Evolutionary conservation across 2,888 invertebrate genomes (phyloP).

Genomic region (Euproctis similis): DNA sequence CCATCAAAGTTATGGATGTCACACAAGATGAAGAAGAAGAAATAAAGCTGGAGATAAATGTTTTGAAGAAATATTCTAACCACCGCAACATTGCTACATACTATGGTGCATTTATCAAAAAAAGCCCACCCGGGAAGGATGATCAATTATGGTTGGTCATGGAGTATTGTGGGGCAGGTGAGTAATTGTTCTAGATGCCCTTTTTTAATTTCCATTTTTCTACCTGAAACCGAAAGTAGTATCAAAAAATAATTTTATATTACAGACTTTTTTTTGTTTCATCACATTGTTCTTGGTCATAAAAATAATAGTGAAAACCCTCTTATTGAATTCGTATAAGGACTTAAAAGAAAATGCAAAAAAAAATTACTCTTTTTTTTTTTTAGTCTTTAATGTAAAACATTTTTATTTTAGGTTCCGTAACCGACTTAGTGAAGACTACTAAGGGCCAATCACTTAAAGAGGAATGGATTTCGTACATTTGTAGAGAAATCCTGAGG

Average conservation of each 20-base stretch:
- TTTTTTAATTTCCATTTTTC: too few relatives aligned
- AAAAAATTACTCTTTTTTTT: too few relatives aligned
- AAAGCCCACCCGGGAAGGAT: constrained; percentile 98
- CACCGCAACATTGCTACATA: constrained; percentile 99
- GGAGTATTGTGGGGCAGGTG: constrained; percentile 99
- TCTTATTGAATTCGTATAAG: too few relatives aligned
- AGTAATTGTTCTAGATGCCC: constrained; percentile 25
- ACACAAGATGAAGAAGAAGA: constrained; percentile 99
- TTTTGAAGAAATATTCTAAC: constrained; percentile 98
- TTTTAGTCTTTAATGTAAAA: too few relatives aligned
- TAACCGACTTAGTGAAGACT: constrained; percentile 99
- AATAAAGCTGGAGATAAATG: constrained; percentile 99
- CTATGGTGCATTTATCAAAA: constrained; percentile 99
- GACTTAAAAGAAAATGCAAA: too few relatives aligned
- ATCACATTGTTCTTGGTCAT: too few relatives aligned
- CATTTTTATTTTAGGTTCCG: constrained; percentile 79
- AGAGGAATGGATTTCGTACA: constrained; percentile 99
- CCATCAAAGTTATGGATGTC: constrained; percentile 99
- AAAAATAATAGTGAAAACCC: too few relatives aligned
- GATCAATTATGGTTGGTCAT: constrained; percentile 99
- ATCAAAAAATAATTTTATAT: too few relatives aligned
- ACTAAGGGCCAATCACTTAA: constrained; percentile 98
- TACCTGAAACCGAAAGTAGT: too few relatives aligned
- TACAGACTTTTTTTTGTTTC: too few relatives aligned
- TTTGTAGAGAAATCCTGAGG: constrained; percentile 95